phyloP scores from a whole-genome alignment of 64 coral and sea anemone genomes.

The Stylophora pistillata region DNA sequence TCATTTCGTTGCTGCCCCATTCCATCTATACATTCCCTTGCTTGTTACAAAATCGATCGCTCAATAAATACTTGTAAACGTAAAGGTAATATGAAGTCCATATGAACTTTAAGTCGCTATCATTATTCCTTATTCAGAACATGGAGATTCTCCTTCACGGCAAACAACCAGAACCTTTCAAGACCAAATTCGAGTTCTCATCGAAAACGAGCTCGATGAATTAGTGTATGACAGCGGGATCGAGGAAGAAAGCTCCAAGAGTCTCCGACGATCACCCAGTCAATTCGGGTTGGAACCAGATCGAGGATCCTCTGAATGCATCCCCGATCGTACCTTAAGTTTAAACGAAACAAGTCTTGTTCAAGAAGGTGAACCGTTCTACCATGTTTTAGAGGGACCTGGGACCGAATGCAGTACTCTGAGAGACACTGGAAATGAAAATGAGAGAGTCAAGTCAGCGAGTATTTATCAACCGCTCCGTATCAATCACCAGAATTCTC shows the following conservation, averaged over 20 bases:
- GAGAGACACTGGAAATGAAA: neutral
- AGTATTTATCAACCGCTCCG: constrained; percentile 10
- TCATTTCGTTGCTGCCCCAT: no score
- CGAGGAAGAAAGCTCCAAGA: neutral
- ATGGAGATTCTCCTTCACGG: neutral
- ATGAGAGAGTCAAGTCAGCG: neutral
- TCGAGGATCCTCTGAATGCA: neutral
- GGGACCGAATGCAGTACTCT: neutral
- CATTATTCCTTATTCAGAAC: neutral
- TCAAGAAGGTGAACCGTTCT: neutral
- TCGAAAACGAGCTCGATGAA: neutral
- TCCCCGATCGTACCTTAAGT: neutral
- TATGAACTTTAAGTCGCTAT: no score
- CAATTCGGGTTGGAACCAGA: neutral
- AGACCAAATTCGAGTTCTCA: neutral
- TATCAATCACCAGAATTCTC: neutral
- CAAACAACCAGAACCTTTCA: neutral
- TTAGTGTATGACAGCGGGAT: constrained; percentile 16
- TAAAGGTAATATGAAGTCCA: no score
- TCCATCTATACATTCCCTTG: no score
- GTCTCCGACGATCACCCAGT: neutral
- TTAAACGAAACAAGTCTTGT: neutral
- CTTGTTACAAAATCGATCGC: no score
- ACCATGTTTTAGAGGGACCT: constrained; percentile 15
- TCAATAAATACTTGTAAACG: no score